Base-by-base conservation (phyloP, 2,888 invertebrate genomes). In the Coronaproctus castanopsis region DNA sequence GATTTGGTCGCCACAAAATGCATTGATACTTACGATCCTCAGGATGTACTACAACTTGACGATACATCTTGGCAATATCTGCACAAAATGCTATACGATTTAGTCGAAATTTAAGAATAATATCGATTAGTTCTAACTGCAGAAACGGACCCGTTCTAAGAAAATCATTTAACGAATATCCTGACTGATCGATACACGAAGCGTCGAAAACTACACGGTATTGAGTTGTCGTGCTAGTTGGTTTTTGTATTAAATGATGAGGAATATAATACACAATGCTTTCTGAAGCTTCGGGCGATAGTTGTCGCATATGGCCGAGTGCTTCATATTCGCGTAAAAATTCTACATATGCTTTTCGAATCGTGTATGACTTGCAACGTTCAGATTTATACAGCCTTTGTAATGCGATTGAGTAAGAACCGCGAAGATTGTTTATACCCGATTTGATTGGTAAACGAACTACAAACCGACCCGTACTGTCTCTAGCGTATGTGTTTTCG, bases 41-140 rank as follows among this genome's bases (percentile, higher is more conserved):
- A 1, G 62, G 55, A 23, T 65, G 58, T 1, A 71, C 58, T 1
- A 50, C 14, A n/a, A 71, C 65, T 60, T 70, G 69, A 0, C 69
- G 64, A 61, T 68, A 71, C 69, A 71, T 70, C 62, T 72, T 71
- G 19, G 64, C 65, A 8, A 72, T 68, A 57, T 71, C 71, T 0
- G 69, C 69, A 3, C 66, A 67, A 20, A 72, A 63, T 1, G 67
- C 67, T 24, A 66, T 63, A 3, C 59, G 60, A 57, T 69, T 64
- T 3, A 61, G 56, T 1, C 70, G 60, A 61, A 68, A 69, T 3
- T 67, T 54, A 1, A 68, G n/a, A 1, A 71, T 54, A 14, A 70
- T 66, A 5, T 65, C 59, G 54, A 67, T 64, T 2, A 71, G 59
- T 20, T 68, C 67, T 3, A 66, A 64, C 59, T 71, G 69, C 0